Evolutionary conservation across 2,113 vertebrate species (phyloP), one percentile per base, ranked within the genome.

Genomic region (Furnarius figulus): DNA sequence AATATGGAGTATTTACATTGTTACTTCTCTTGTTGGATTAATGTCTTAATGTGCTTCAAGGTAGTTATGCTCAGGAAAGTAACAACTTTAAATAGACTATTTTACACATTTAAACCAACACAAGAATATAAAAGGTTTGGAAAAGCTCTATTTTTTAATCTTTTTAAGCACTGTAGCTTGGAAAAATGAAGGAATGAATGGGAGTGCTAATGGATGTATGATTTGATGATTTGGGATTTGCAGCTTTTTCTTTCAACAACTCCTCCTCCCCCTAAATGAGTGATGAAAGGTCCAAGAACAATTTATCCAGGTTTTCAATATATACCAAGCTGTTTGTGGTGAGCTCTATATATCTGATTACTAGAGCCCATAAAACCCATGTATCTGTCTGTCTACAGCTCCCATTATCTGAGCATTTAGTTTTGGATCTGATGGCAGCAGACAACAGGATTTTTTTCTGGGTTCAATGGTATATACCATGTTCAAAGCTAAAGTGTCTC

Each of bases 201-300:
- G 59, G 39, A 93, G 59, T 27, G 40, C 35, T 89, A 72, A 84
- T 2, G 5, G 76, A 84, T 89, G 7, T 35, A 55, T 33, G 14
- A 58, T 84, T 86, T 74, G 59, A 89, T 92, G 93, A 72, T 86
- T 93, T 65, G 92, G 56, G 47, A 81, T 77, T 89, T 90, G 42
- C 18, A 93, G 14, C 65, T 50, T 90, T 81, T 81, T 84, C 52
- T 52, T 90, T 93, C 65, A 77, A 33, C 35, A 40, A 7, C 12
- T 81, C 27, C 30, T 87, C 35, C 49, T 87, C 22, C 31, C 17
- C 39, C 33, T 71, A 89, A 90, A 81, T 37, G 33, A n/a, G 39
- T 74, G 83, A 59, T 89, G 76, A 92, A 92, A 86, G 30, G 44
- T 62, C 39, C 83, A 84, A 86, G 89, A 95, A 78, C 37, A 81